Base-by-base conservation (phyloP, 2,888 invertebrate species). In the Drosophila rubida region DNA sequence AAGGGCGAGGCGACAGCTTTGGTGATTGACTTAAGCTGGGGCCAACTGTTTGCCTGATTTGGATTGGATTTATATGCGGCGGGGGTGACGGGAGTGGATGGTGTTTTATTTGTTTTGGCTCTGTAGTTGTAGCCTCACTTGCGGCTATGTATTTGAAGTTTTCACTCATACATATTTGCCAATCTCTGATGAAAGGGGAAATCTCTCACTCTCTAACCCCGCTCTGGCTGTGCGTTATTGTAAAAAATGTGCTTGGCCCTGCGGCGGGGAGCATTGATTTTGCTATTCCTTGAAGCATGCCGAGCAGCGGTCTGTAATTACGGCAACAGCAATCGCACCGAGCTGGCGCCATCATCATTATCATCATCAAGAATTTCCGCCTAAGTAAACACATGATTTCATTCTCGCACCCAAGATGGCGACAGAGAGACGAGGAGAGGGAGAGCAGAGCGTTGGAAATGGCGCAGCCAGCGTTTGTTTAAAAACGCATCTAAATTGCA, bases 401-500 rank as follows among this genome's bases (percentile, higher is more conserved):
- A 23, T 41, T 61, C 16, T 27, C n/a, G 16, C 14, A 13, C 19
- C 19, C 19, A 19, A 19, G 19, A 1, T 19, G 19, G 19, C 2
- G 19, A 19, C 1, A 19, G 19, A 19, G 19, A 19, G 19, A n/a
- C n/a, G n/a, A n/a, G 57, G 32, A 49, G 7, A 8, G 14, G n/a
- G 32, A 9, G 25, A 7, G 25, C 1, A 1, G 6, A 6, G 25
- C 6, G 11, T 11, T 30, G 44, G 49, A 23, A 19, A 60, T 16
- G 46, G 51, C 48, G 57, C 48, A 62, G 66, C 75, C 48, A 62
- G 66, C 75, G 80, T 78, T 83, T 87, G 87, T 69, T 86, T 88
- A 79, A 87, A 88, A 88, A 85, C 88, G 82, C 87, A 85, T 85
- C 77, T 85, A 85, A 85, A 85, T 85, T 85, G 85, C 88, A 85